These are phyloP conservation scores for Leptinotarsa rubiginosa DNA, from an alignment of 2,888 invertebrate genomes.

Conservation along the genomic window DNA sequence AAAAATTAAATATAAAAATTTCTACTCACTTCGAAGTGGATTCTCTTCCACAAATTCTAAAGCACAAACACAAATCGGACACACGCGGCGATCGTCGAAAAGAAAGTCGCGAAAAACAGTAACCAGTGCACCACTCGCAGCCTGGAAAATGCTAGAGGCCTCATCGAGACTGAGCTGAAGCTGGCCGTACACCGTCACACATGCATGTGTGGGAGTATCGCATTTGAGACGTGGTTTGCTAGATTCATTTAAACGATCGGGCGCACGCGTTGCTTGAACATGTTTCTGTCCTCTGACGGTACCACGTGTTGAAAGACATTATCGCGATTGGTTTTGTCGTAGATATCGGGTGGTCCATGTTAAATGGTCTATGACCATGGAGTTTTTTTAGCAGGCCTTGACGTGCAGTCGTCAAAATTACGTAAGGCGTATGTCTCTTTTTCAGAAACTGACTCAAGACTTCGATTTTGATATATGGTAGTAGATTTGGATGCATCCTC, in stretches of 20 bases:
- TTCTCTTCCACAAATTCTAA: not conserved
- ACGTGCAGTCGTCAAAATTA: not conserved
- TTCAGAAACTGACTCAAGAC: too few relatives aligned
- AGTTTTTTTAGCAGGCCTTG: not conserved
- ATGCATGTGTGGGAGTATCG: slow-evolving; percentile 18
- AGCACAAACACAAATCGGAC: slow-evolving; percentile 12
- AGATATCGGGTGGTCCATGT: not conserved
- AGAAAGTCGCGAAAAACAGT: not conserved
- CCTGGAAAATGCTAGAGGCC: not conserved
- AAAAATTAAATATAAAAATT: not conserved
- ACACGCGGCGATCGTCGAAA: slow-evolving; percentile 2
- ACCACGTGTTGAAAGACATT: slow-evolving; percentile 3
- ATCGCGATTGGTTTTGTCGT: slow-evolving; percentile 14
- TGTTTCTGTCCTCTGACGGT: not conserved
- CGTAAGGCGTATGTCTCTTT: not conserved
- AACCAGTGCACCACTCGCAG: slow-evolving; percentile 3
- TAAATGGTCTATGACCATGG: not conserved
- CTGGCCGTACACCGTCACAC: slow-evolving; percentile 1
- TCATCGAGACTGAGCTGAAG: not conserved
- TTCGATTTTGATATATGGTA: too few relatives aligned
- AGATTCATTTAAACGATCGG: not conserved
- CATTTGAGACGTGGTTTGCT: not conserved
- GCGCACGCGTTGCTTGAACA: not conserved
- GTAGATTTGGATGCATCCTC: too few relatives aligned
- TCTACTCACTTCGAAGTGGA: not conserved